Evolutionary conservation across 1,140 invertebrate genomes (phyloP).

Genomic region (Calephelis nemesis): DNA sequence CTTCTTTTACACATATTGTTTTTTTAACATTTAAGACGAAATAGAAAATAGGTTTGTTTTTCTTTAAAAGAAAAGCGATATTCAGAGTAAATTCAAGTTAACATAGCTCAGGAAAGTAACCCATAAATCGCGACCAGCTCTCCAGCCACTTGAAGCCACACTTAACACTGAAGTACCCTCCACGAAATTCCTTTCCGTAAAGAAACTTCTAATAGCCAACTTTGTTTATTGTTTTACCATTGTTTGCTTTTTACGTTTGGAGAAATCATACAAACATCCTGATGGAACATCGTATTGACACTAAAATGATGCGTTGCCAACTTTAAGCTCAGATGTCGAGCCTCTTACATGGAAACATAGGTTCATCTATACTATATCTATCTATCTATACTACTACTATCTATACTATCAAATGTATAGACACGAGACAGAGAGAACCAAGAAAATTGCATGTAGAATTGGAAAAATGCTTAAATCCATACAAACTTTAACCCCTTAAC

Average conservation of each 20-base stretch:
- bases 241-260: neutral
- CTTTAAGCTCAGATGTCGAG: no score
- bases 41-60: neutral
- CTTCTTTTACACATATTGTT: no score
- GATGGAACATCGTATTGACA: no score
- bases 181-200: constrained; percentile 5
- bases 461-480: no score
- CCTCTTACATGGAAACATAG: no score
- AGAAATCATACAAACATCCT: neutral
- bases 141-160: constrained; percentile 7
- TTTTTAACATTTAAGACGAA: neutral
- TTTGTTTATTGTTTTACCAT: constrained; percentile 7
- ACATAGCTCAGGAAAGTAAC: constrained; percentile 5
- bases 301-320: no score
- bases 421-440: no score
- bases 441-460: no score
- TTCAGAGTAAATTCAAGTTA: constrained; percentile 9
- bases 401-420: no score
- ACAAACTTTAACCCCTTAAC: no score
- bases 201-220: constrained; percentile 8
- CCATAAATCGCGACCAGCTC: constrained; percentile 8
- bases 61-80: constrained; percentile 7
- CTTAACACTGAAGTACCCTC: constrained; percentile 8
- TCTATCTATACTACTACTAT: no score
- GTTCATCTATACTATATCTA: no score